Evolutionary conservation across 1,140 invertebrate genomes (phyloP).

Genomic region (Panagrolaimus sp.): DNA sequence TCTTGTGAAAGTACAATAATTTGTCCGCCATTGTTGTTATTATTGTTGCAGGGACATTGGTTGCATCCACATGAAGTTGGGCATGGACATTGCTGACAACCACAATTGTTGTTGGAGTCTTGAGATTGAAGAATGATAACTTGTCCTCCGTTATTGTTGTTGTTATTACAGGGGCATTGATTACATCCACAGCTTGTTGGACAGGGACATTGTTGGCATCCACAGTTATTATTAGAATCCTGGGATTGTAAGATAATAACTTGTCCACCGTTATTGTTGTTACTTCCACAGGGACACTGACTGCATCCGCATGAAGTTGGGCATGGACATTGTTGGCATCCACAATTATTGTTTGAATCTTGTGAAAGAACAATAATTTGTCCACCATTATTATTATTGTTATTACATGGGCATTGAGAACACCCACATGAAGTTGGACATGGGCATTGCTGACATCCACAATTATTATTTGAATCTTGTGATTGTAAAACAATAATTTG

Average conservation of each 20-base stretch:
- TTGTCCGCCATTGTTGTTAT: constrained; percentile 8
- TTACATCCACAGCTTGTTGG: background rate
- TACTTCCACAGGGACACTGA: background rate
- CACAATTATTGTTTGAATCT: background rate
- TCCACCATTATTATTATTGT: background rate
- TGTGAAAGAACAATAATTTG: background rate
- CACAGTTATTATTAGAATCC: background rate
- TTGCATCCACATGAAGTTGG: background rate
- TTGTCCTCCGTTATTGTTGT: background rate
- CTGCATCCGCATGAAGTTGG: background rate
- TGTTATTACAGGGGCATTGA: background rate
- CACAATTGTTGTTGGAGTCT: background rate
- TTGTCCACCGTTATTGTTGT: background rate
- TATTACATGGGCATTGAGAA: constrained; percentile 2
- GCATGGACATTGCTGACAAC: background rate
- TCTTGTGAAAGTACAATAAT: background rate
- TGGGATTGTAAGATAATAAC: background rate
- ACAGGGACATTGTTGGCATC: background rate
- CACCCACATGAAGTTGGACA: constrained; percentile 3
- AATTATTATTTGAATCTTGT: constrained; percentile 2
- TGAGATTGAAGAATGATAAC: background rate
- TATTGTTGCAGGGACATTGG: background rate
- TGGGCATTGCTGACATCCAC: constrained; percentile 1
- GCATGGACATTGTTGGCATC: background rate
- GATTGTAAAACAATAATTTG: background rate